Evolutionary conservation across 2,797 vertebrate genomes (phyloP).

Genomic region (Fistularia tabacaria): DNA sequence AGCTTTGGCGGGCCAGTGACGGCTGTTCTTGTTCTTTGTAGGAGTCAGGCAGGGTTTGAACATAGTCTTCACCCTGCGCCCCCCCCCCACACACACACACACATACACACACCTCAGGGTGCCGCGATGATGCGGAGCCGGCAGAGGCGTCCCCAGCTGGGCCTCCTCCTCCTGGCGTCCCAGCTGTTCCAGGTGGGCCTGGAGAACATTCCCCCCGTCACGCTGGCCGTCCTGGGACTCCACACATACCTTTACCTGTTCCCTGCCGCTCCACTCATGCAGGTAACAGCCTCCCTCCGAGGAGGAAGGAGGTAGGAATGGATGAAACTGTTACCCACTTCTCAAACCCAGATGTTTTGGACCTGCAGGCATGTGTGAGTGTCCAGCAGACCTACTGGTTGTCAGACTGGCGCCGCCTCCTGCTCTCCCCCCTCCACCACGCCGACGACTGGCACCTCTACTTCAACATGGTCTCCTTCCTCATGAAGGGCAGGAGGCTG

Average conservation of each 20-base stretch:
- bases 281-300: slow-evolving; percentile 41
- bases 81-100: too few relatives aligned
- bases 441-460: slow-evolving; percentile 90
- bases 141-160: slow-evolving; percentile 72
- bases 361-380: slow-evolving; percentile 79
- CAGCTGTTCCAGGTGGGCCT: slow-evolving; percentile 85
- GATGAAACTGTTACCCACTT: too few relatives aligned
- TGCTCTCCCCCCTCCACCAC: slow-evolving; percentile 89
- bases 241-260: slow-evolving; percentile 86
- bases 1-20: too few relatives aligned
- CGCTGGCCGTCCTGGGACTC: slow-evolving; percentile 81
- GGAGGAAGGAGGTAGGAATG: too few relatives aligned
- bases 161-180: slow-evolving; percentile 82
- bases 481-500: slow-evolving; percentile 88
- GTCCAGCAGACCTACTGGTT: slow-evolving; percentile 76
- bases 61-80: too few relatives aligned
- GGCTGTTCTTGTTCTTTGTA: too few relatives aligned
- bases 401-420: slow-evolving; percentile 83
- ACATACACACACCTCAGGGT: too few relatives aligned
- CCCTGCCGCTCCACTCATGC: slow-evolving; percentile 72
- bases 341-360: neutral
- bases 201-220: slow-evolving; percentile 87
- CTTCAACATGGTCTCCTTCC: slow-evolving; percentile 93
- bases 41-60: too few relatives aligned
- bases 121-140: slow-evolving; percentile 74